phyloP scores from a whole-genome alignment of 2,888 invertebrate species.

The Pardosa pseudoannulata region DNA sequence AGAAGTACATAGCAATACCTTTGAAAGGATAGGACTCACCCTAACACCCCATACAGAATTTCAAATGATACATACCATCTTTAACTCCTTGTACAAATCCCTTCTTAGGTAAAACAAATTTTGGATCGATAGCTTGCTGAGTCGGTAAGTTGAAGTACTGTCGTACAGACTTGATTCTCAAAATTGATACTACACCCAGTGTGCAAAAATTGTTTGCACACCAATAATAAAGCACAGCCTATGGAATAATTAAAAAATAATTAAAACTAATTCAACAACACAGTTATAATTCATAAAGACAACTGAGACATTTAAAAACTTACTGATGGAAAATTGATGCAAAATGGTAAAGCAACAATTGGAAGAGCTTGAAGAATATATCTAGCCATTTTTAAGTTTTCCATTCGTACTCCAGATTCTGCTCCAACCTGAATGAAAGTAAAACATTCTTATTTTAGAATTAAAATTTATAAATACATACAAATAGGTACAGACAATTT shows the following conservation, averaged over 20 bases:
- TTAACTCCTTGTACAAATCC: slow-evolving; percentile 85
- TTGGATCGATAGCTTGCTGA: slow-evolving; percentile 81
- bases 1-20: no score
- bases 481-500: no score
- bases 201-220: slow-evolving; percentile 90
- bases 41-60: no score
- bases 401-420: slow-evolving; percentile 81
- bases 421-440: slow-evolving; percentile 82
- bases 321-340: slow-evolving; percentile 89
- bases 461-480: no score
- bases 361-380: slow-evolving; percentile 87
- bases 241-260: not conserved
- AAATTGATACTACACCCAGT: slow-evolving; percentile 86
- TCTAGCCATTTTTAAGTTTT: slow-evolving; percentile 81
- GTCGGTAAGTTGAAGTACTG: slow-evolving; percentile 86
- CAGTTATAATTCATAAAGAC: no score
- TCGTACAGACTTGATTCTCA: slow-evolving; percentile 86
- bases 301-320: slow-evolving; percentile 75
- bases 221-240: slow-evolving; percentile 93
- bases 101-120: slow-evolving; percentile 82
- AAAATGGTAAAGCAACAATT: slow-evolving; percentile 88
- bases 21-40: no score
- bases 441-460: no score
- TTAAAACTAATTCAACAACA: no score
- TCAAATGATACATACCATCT: slow-evolving; percentile 57